Evolutionary conservation across 2,888 invertebrate genomes (phyloP), one percentile per base, ranked within the genome.

Genomic region (Neelides folsomi): DNA sequence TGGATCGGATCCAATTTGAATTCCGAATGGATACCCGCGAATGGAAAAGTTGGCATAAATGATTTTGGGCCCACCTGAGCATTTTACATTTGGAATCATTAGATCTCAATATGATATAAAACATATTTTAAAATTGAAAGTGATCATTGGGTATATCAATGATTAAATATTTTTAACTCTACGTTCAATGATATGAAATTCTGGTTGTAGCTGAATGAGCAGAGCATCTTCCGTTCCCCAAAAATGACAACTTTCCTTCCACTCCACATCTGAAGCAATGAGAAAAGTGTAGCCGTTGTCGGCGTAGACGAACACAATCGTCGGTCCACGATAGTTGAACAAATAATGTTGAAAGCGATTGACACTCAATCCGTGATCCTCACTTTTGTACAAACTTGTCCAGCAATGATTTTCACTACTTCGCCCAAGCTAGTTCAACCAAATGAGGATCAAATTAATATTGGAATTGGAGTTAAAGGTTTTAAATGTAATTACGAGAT

Each of bases 171-270:
- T n/a, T n/a, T n/a, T n/a, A n/a, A n/a, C n/a, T n/a, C n/a, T 65
- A 74, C 75, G 67, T 66, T 75, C 73, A n/a, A 74, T 65, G 7
- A 75, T 68, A 57, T 70, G 69, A 58, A 71, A 75, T 20, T 70
- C 68, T 71, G 76, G 72, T 67, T 79, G 73, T 27, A 90, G 70
- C 69, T 88, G 87, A 53, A 89, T 72, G 41, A 86, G 76, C 63
- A 82, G 79, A 56, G 81, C 78, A 54, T 87, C 84, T n/a, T 82
- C 78, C 2, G 79, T 77, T 41, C 92, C 92, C 78, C 85, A 86
- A 72, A 86, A 88, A 46, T 80, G 76, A 71, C 86, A 82, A 4
- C 83, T 81, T 70, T 87, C 90, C 63, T 80, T 80, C 92, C 92
- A 92, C 71, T 89, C 90, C 53, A 74, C 73, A 12, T 86, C 80